Conservation (phyloP, 2,113 vertebrate species). For the Eretmochelys imbricata region DNA sequence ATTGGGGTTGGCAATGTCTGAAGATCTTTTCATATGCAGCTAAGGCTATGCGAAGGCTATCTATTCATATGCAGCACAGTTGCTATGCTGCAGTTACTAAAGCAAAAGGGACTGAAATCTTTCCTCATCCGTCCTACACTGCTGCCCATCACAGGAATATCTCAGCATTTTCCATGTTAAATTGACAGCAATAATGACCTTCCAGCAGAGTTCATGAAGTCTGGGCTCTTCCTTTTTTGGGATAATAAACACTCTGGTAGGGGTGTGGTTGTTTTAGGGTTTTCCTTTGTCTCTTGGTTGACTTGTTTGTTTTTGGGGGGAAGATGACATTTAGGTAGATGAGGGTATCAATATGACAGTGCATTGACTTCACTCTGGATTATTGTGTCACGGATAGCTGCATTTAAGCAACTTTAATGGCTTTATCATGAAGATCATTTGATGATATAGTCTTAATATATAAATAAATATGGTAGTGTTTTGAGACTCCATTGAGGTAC, state of each 20-base stretch:
- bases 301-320: not conserved
- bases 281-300: not conserved
- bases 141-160: not conserved
- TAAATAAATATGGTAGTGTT: not conserved
- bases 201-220: not conserved
- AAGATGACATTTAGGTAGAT: not conserved
- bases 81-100: not conserved
- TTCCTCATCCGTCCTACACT: not conserved
- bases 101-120: not conserved
- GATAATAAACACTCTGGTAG: not conserved
- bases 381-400: not conserved
- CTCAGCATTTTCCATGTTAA: not conserved
- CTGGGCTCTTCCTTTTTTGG: not conserved
- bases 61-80: not conserved
- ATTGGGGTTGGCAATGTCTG: not conserved
- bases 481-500: not conserved
- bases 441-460: accelerated
- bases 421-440: not conserved
- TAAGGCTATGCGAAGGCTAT: not conserved
- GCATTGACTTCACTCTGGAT: not conserved
- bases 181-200: not conserved
- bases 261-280: too few species aligned
- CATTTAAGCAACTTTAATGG: not conserved
- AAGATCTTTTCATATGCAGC: not conserved
- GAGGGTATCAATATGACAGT: not conserved